Base-by-base conservation (phyloP, 2,797 vertebrate species). In the Acomys russatus region DNA sequence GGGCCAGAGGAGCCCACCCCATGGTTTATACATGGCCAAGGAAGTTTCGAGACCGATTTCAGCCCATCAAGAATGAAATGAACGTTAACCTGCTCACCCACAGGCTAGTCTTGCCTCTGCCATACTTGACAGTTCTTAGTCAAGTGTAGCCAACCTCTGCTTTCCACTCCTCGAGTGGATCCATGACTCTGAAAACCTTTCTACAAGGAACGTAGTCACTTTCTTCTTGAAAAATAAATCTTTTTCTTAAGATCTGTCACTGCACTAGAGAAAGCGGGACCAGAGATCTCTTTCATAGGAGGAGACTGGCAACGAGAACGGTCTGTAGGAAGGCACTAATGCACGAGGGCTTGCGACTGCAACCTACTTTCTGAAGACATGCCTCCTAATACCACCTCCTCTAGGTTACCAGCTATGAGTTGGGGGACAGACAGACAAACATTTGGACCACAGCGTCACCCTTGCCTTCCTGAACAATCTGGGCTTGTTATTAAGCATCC, bases 141-240 rank as follows among this genome's bases (percentile, higher is more conserved):
- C 71, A 59, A 85, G 15, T 82, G 30, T 9, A 88, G 70, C n/a
- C 25, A 85, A 74, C 68, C 64, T 90, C 70, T 79, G 23, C 38
- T 76, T 76, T 87, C 89, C 49, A 80, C 6, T 14, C 49, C 84
- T 94, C 94, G 83, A 95, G 74, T 11, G 93, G 44, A 76, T 88
- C 38, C 87, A 90, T n/a, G 79, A 14, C 33, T 91, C 73, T 94
- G 49, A 90, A 79, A 94, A 86, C 59, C 59, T 77, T 91, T 96
- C 66, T 92, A 20, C 11, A 91, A 80, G 25, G 25, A 85, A 80
- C 38, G 66, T 51, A 77, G 61, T 91, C 25, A 76, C 59, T 87
- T 85, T 93, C 73, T 80, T 95, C 35, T 91, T 92, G 38, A 71
- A 74, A 94, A 91, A 96, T 64, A 84, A 91, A 96, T 35, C 56